Evolutionary conservation across 2,888 invertebrate genomes (phyloP), one percentile per base, ranked within the genome.

Genomic region (Ecdyonurus torrentis): DNA sequence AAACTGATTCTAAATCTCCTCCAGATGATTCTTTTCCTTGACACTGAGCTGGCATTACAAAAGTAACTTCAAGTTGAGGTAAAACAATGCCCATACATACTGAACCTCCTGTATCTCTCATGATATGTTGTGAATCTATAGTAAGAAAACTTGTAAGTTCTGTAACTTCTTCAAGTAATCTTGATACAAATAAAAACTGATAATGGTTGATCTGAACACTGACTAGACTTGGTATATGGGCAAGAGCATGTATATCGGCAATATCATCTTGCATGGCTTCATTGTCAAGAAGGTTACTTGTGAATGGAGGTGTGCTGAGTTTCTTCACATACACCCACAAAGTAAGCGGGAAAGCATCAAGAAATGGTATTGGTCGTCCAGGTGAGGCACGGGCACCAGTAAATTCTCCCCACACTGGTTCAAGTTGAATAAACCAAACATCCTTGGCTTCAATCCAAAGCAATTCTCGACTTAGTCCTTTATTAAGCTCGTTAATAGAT

Each of bases 391-490:
- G 80, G 1, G 89, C 89, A 3, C 92, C 93, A 66, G 85, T 80
- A 74, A 95, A 95, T 75, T 96, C 96, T 15, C 89, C 86, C 94
- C 95, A 96, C 61, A 94, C 81, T 0, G 96, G 95, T 72, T 96
- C 95, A 55, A 90, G 79, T 69, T 85, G 82, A 18, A 91, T 82
- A 73, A 89, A 91, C 80, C 95, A 96, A 15, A 96, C 84, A 69
- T 89, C 85, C 67, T 90, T 83, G n/a, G 85, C 85, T 73, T 91
- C 91, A 0, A 85, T 84, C 91, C 92, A 92, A 62, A 91, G 70
- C 23, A 63, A 37, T 53, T 63, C 63, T 10, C 59, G 59, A 22
- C 52, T 59, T n/a, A 63, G 50, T 50, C 52, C 50, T 23, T 59
- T 52, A 23, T 59, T 52, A 3, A 59, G 37, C 52, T 63, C 63